These are phyloP conservation scores for Leucoptera coffeella DNA, from an alignment of 2,888 invertebrate species.

Conservation along the genomic window DNA sequence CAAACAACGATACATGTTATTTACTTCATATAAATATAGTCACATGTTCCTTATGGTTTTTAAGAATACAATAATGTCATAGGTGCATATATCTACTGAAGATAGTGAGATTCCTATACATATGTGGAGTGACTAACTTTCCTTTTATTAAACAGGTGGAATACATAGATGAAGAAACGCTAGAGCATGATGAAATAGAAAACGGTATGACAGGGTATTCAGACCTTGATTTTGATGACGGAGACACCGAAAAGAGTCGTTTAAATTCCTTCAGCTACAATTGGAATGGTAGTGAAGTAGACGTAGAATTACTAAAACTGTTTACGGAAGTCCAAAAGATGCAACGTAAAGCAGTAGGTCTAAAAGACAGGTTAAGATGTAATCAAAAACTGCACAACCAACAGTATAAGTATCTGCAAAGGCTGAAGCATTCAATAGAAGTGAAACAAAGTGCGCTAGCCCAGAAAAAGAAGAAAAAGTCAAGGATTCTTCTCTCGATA, in stretches of 20 bases:
- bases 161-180: constrained; percentile 39
- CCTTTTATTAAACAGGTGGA: constrained; percentile 24
- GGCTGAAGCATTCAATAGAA: constrained; percentile 26
- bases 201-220: background rate
- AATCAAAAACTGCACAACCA: constrained; percentile 28
- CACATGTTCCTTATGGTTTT: too few relatives aligned
- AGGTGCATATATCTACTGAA: too few relatives aligned
- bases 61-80: too few relatives aligned
- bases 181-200: constrained; percentile 17
- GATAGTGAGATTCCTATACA: too few relatives aligned
- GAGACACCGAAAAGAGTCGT: background rate
- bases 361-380: constrained; percentile 28
- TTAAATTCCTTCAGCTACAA: too few relatives aligned
- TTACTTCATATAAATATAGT: too few relatives aligned
- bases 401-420: constrained; percentile 21
- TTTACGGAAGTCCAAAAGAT: constrained; percentile 36
- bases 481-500: constrained; percentile 29
- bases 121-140: too few relatives aligned
- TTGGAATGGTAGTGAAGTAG: too few relatives aligned
- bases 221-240: background rate
- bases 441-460: constrained; percentile 27
- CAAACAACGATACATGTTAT: too few relatives aligned
- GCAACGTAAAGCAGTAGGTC: constrained; percentile 23
- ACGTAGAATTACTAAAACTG: constrained; percentile 25
- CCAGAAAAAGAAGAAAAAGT: constrained; percentile 34